phyloP scores from a whole-genome alignment of 2,888 invertebrate genomes.

The Agrochola lychnidis region DNA sequence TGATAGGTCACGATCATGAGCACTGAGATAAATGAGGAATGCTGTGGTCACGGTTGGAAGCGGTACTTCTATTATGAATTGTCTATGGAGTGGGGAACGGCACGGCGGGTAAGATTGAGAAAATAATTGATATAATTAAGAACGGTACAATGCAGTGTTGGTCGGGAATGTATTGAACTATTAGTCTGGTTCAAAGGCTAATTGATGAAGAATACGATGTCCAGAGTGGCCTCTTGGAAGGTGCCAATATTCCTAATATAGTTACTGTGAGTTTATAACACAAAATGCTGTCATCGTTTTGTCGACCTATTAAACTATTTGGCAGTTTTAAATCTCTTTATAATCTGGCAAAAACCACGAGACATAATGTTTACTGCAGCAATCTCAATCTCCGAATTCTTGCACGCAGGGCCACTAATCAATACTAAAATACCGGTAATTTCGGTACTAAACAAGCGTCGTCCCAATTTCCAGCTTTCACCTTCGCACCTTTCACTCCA shows the following conservation, averaged over 20 bases:
- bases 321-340: background rate
- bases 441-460: constrained; percentile 22
- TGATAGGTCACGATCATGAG: constrained; percentile 38
- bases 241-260: background rate
- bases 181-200: background rate
- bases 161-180: background rate
- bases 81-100: background rate
- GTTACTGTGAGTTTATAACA: background rate
- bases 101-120: background rate
- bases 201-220: constrained; percentile 2
- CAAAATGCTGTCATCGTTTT: background rate
- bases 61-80: constrained; percentile 9
- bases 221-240: background rate
- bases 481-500: constrained; percentile 51
- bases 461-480: constrained; percentile 47
- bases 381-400: constrained; percentile 15
- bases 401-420: constrained; percentile 36
- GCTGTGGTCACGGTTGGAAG: constrained; percentile 3
- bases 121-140: background rate
- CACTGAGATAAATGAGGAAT: constrained; percentile 23
- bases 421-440: constrained; percentile 13
- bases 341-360: background rate
- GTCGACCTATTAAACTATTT: background rate
- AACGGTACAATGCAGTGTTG: background rate
- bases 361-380: background rate